phyloP scores from a whole-genome alignment of 2,113 vertebrate species.

The Gadus chalcogrammus region DNA sequence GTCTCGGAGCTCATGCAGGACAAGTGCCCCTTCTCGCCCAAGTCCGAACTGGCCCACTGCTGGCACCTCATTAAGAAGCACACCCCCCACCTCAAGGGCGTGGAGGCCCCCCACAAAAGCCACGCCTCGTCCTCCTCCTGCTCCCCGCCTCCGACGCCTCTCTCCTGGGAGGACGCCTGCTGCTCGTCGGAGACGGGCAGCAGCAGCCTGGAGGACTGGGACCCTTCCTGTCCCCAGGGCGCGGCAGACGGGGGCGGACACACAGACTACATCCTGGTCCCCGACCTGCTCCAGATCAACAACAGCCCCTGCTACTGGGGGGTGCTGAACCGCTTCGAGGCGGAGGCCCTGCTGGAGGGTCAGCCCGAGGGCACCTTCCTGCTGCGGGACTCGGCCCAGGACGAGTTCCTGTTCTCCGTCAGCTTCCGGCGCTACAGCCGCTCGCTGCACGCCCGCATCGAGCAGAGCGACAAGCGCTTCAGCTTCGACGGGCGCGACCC shows the following conservation, averaged over 20 bases:
- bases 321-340: constrained; percentile 92
- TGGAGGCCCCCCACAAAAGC: constrained; percentile 67
- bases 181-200: constrained; percentile 50
- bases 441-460: constrained; percentile 93
- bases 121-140: constrained; percentile 53
- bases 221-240: constrained; percentile 79
- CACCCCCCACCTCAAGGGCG: constrained; percentile 66
- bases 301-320: constrained; percentile 97
- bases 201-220: constrained; percentile 79
- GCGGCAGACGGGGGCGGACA: constrained; percentile 70
- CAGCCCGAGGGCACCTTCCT: constrained; percentile 95
- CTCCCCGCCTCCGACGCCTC: constrained; percentile 62
- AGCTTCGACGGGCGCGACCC: constrained; percentile 96
- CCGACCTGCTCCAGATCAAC: constrained; percentile 95
- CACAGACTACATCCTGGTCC: constrained; percentile 86
- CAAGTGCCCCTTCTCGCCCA: constrained; percentile 90
- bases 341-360: constrained; percentile 91
- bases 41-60: constrained; percentile 88
- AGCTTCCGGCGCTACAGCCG: constrained; percentile 97
- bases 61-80: constrained; percentile 95
- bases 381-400: constrained; percentile 92
- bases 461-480: constrained; percentile 94
- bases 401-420: constrained; percentile 94
- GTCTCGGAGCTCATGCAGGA: constrained; percentile 95
- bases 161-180: constrained; percentile 72